Percentiles rank a stretch among this genome's conserved stretches.
These are phyloP conservation scores for Sebastes iracundus DNA, from an alignment of 2,797 vertebrate genomes.

Conservation along the genomic window DNA sequence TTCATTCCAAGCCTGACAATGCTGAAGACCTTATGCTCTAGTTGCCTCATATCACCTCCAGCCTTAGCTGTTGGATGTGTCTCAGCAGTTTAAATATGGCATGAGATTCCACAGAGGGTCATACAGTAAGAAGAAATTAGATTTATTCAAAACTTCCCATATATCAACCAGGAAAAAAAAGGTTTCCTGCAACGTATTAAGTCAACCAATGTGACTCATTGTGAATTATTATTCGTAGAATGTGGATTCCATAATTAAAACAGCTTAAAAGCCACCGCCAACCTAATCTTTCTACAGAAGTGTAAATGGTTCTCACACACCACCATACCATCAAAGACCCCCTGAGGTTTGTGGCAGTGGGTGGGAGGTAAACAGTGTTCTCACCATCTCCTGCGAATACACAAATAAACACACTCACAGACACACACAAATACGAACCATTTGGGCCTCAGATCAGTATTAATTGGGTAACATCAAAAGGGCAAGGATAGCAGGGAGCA, in stretches of 20 bases:
- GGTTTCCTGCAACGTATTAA: neutral
- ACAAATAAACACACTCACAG: conserved; percentile 51
- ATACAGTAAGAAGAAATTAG: neutral
- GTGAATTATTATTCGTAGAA: neutral
- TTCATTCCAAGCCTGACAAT: neutral
- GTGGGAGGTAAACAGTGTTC: conserved; percentile 51
- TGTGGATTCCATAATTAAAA: conserved; percentile 8
- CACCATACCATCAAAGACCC: conserved; percentile 59
- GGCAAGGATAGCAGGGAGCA: neutral
- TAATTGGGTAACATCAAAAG: conserved; percentile 48
- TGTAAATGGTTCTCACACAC: conserved; percentile 47
- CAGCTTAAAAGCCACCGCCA: conserved; percentile 14
- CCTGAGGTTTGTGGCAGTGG: conserved; percentile 46
- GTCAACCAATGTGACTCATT: neutral
- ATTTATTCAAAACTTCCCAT: neutral
- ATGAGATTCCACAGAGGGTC: neutral
- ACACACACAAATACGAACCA: neutral
- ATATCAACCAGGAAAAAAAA: neutral
- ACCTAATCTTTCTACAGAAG: conserved; percentile 19
- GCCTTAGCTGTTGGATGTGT: neutral
- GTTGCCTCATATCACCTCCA: neutral
- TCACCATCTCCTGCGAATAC: conserved; percentile 16
- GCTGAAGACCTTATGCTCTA: neutral
- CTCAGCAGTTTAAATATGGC: neutral
- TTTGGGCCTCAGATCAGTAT: conserved; percentile 16